These are phyloP conservation scores for Phainopepla nitens DNA, from an alignment of 2,113 vertebrate species.

Conservation along the genomic window DNA sequence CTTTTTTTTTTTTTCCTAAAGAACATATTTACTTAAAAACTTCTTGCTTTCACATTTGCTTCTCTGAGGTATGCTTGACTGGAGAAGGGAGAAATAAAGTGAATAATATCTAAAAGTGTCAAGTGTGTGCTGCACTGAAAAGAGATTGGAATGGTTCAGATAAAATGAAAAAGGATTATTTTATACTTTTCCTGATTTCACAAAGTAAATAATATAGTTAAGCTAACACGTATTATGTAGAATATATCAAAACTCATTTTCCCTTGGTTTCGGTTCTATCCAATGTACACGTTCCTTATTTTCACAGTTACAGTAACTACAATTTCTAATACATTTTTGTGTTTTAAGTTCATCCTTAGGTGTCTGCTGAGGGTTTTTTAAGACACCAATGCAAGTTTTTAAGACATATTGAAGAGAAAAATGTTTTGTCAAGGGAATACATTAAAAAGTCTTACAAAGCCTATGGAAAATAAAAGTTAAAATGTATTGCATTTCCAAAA, in stretches of 20 bases:
- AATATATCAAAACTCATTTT: background rate
- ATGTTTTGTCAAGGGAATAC: background rate
- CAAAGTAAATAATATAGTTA: background rate
- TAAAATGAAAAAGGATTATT: background rate
- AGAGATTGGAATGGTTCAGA: background rate
- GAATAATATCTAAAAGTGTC: background rate
- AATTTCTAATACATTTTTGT: background rate
- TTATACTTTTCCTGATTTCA: background rate
- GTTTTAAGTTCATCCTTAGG: background rate
- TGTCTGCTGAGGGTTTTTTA: background rate
- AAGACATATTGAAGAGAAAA: background rate
- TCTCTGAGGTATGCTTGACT: background rate
- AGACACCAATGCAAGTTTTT: background rate
- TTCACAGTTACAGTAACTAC: background rate
- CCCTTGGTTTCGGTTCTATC: background rate
- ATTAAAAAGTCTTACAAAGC: background rate
- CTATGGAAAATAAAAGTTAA: background rate
- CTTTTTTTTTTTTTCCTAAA: background rate
- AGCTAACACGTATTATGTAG: background rate
- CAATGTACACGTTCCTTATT: background rate
- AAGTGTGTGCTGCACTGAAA: background rate
- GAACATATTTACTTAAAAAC: background rate
- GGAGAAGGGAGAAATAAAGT: background rate
- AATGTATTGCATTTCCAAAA: background rate
- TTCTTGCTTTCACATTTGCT: background rate